Conservation (phyloP, 2,113 vertebrate species). For the Chelonoidis abingdonii region DNA sequence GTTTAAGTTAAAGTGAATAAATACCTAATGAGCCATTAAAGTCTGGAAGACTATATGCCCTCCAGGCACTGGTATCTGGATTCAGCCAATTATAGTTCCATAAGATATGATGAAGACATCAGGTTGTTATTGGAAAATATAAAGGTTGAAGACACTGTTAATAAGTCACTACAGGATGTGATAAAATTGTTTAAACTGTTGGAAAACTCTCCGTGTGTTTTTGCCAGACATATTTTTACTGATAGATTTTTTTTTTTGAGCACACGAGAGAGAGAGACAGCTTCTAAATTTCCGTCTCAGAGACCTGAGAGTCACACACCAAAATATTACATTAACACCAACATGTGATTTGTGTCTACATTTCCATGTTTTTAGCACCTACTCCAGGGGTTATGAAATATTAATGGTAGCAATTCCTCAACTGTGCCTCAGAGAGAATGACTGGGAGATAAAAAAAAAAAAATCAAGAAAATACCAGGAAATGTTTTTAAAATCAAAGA, state of each 20-base stretch:
- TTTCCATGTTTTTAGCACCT: conserved; percentile 52
- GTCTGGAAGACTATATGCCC: conserved; percentile 59
- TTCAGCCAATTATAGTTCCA: conserved; percentile 56
- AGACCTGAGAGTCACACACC: conserved; percentile 15
- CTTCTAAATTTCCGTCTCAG: conserved; percentile 37
- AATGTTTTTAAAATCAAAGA: neutral
- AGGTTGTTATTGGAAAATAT: conserved; percentile 66
- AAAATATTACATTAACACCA: conserved; percentile 37
- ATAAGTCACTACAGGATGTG: conserved; percentile 68
- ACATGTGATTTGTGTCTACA: conserved; percentile 68
- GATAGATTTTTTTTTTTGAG: neutral
- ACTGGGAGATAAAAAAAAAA: conserved; percentile 5
- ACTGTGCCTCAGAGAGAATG: neutral
- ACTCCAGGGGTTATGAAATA: conserved; percentile 69
- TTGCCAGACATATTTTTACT: conserved; percentile 62
- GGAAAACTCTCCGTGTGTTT: conserved; percentile 50
- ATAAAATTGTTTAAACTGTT: conserved; percentile 70
- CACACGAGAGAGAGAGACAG: neutral
- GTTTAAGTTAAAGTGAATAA: conserved; percentile 75
- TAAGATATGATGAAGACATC: conserved; percentile 71
- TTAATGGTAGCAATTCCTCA: conserved; percentile 64
- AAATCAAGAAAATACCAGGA: conserved; percentile 30
- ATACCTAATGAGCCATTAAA: conserved; percentile 77
- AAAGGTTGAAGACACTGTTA: conserved; percentile 69
- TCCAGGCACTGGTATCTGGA: conserved; percentile 50